phyloP scores from a whole-genome alignment of 2,113 vertebrate species.

The Poeciliopsis prolifica region DNA sequence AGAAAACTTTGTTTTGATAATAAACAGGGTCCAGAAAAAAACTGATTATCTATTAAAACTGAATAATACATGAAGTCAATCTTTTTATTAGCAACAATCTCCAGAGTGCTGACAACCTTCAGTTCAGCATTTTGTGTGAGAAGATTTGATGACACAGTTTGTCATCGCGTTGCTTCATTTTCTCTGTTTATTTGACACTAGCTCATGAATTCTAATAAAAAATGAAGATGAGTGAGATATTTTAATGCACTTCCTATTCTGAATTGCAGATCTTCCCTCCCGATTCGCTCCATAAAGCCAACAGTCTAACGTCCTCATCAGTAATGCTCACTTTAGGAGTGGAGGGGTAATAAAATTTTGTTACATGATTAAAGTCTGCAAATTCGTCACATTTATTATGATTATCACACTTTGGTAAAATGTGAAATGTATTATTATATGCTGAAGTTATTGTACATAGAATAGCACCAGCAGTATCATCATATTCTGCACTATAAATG shows the following conservation, averaged over 20 bases:
- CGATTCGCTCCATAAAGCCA: background rate
- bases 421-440: background rate
- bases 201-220: slow-evolving; percentile 27
- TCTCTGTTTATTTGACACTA: slow-evolving; percentile 18
- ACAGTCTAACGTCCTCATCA: background rate
- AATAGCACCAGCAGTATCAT: too few species aligned
- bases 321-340: background rate
- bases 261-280: background rate
- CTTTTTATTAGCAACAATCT: slow-evolving; percentile 10
- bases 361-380: background rate
- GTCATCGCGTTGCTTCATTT: background rate
- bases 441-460: background rate
- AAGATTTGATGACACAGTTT: slow-evolving; percentile 18
- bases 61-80: slow-evolving; percentile 42
- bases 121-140: slow-evolving; percentile 10
- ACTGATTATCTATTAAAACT: background rate
- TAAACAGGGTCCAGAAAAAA: background rate
- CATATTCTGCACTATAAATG: background rate
- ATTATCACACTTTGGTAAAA: background rate
- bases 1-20: slow-evolving; percentile 4
- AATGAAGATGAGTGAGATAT: background rate
- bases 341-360: background rate
- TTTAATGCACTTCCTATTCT: background rate
- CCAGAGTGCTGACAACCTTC: slow-evolving; percentile 16
- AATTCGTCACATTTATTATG: background rate